Evolutionary conservation across 1,140 invertebrate species (phyloP).

Genomic region (Cecropterus lyciades): DNA sequence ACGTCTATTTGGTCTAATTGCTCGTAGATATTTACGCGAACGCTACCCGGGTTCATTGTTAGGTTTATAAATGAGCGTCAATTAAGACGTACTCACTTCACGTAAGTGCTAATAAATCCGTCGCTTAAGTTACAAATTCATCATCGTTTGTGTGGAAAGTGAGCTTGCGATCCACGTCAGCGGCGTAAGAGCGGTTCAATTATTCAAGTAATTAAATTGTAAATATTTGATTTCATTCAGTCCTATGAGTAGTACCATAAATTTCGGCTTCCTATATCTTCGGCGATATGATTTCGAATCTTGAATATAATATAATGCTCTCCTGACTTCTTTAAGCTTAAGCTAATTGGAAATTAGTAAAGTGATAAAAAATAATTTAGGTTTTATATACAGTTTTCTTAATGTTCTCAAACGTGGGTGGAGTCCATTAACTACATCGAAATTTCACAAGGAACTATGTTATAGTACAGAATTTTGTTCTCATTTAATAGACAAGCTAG

Average conservation of each 20-base stretch:
- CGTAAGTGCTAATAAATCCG: slow-evolving; percentile 43
- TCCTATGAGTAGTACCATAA: no score
- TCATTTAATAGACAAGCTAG: slow-evolving; percentile 30
- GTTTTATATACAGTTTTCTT: no score
- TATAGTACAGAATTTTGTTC: slow-evolving; percentile 6
- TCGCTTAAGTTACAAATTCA: slow-evolving; percentile 41
- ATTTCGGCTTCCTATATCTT: no score
- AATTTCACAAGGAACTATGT: neutral
- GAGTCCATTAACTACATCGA: neutral
- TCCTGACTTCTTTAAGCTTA: no score
- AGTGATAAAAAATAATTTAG: no score
- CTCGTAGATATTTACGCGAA: slow-evolving; percentile 53
- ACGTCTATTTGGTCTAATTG: slow-evolving; percentile 62
- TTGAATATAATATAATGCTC: no score
- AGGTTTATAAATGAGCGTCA: slow-evolving; percentile 60
- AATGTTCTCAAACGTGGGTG: no score
- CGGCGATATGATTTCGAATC: no score
- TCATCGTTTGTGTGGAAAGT: slow-evolving; percentile 40
- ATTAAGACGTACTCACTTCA: slow-evolving; percentile 50
- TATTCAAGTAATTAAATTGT: slow-evolving; percentile 36
- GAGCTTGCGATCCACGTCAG: slow-evolving; percentile 8
- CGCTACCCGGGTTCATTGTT: slow-evolving; percentile 46
- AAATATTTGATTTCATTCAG: neutral
- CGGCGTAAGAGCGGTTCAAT: slow-evolving; percentile 8
- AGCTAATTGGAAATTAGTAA: no score